Evolutionary conservation across 1,140 invertebrate species (phyloP), one percentile per base, ranked within the genome.

Genomic region (Cotesia typhae): DNA sequence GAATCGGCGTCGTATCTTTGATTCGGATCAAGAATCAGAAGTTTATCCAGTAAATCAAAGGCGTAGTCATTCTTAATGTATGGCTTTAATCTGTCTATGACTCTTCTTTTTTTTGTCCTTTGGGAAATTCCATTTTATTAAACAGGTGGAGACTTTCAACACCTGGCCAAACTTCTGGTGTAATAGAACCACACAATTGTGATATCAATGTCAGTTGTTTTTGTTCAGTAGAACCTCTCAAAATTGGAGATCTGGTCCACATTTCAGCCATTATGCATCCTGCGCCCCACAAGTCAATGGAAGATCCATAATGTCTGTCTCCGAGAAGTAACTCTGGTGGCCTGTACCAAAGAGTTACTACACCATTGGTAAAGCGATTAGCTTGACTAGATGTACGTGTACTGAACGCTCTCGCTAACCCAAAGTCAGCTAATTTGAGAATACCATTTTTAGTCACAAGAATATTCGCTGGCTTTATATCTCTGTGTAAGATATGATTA

Each of bases 201-300:
- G 94, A 96, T 71, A 99, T 99, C 10, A 99, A 88, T 9, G 94
- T 95, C 0, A 99, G 84, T 80, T 99, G 98, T 80, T 98, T 95
- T 79, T 98, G 97, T 81, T 99, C 97, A 6, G 95, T 96, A 75
- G 93, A 94, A 1, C 98, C 98, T 89, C 97, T 92, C 92, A 94
- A 93, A 68, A 94, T 94, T 1, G 93, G 93, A 20, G 92, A 93
- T 38, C 97, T 88, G 0, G 97, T 99, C 98, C 98, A 99, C 95
- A 99, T 97, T 88, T 99, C 97, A 0, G 97, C 97, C 97, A 99
- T 98, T 55, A 99, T 99, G 81, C 98, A 99, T 0, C 98, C 98
- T 36, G 96, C 97, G 9, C 97, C 97, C 98, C 98, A 99, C 84
- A 99, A 90, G 88, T 99, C 98, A 35, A 99, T 96, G 0, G 97